Base-by-base conservation (phyloP, 2,797 vertebrate genomes). In the Limnodromus scolopaceus region DNA sequence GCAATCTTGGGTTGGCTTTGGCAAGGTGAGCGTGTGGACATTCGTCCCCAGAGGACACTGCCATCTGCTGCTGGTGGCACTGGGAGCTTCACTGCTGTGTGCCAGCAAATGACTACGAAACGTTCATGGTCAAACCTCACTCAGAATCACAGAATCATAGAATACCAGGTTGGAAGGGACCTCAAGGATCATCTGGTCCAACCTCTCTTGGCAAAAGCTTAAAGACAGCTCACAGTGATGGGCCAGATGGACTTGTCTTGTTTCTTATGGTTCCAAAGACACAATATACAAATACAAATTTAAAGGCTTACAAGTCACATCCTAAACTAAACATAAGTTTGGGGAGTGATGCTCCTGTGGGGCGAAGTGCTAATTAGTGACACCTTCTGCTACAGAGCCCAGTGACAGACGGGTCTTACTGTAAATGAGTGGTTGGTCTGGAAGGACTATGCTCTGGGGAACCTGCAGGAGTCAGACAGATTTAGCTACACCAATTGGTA, bases 11-110 rank as follows among this genome's bases (percentile, higher is more conserved):
- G 13, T 28, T 94, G 76, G 48, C 65, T 92, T 93, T 95, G 76
- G 49, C 65, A 57, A 80, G 57, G 76, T 36, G 41, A 43, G 22
- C 1, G 0, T 46, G 65, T 86, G 83, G 72, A 20, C 69, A 48
- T 17, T 2, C 20, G 75, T 87, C 81, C 93, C 96, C 94, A 87
- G 96, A 94, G 91, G 15, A 65, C 63, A 79, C 78, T 72, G 75
- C 97, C 98, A 97, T 95, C 98, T 98, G 97, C 96, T 98, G 96
- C 97, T 96, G 93, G 77, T 84, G 81, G 80, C 70, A 70, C 38
- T 2, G 0, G 18, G 46, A 92, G 1, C 54, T 55, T 69, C 36
- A 7, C 36, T 76, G 53, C 76, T 6, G 1, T 28, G 69, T 25
- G 2, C 53, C 71, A 61, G 43, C 45, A 83, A 85, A 69, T 19